Conservation (phyloP, 2,113 vertebrate genomes). For the Myrmophylax atrothorax region DNA sequence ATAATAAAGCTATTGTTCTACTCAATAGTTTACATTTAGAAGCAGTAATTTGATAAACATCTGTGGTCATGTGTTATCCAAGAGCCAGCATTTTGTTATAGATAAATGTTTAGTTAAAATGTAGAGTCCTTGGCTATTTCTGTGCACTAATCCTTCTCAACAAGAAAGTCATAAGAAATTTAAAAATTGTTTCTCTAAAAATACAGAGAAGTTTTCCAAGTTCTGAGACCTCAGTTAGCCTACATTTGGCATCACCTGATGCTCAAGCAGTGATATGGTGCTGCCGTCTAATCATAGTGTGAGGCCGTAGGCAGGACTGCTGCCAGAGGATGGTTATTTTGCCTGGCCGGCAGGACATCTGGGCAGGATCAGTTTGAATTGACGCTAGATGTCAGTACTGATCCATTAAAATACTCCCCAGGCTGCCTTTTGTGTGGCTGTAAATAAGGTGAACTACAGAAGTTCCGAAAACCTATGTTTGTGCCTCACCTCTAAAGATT, state of each 20-base stretch:
- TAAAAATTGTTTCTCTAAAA: neutral
- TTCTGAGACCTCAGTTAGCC: neutral
- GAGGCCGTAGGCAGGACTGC: neutral
- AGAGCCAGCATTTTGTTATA: neutral
- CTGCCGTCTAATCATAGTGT: neutral
- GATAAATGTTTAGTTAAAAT: neutral
- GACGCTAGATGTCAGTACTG: slow-evolving; percentile 73
- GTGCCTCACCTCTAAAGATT: neutral
- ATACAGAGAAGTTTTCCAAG: neutral
- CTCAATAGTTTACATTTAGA: neutral
- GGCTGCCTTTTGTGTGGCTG: slow-evolving; percentile 66
- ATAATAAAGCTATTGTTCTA: neutral
- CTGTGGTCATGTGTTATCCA: neutral
- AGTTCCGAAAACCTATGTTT: neutral
- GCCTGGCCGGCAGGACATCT: neutral
- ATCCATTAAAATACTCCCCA: slow-evolving; percentile 11
- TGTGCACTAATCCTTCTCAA: neutral
- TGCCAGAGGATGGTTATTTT: neutral
- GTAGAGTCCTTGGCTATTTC: neutral
- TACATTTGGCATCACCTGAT: neutral
- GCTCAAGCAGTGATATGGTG: neutral
- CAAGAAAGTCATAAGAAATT: neutral
- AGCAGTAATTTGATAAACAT: neutral
- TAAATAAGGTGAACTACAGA: slow-evolving; percentile 19
- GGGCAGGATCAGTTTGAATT: neutral